Evolutionary conservation across 2,113 vertebrate genomes (phyloP), one percentile per base, ranked within the genome.

Genomic region (Colinus virginianus): DNA sequence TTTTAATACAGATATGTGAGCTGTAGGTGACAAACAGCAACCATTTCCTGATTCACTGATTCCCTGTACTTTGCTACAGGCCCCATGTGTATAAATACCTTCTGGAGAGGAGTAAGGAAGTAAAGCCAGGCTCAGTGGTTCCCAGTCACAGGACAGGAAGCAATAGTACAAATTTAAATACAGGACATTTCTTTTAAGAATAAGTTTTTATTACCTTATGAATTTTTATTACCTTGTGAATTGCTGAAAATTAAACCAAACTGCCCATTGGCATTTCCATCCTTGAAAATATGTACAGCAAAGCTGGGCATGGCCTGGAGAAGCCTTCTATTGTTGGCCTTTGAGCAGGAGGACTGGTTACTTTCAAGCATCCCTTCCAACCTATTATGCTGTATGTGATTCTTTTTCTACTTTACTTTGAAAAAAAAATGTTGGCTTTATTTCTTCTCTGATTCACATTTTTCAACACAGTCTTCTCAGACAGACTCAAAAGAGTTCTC

Each of bases 231-330:
- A 4, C 18, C n/a, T 2, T 49, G 19, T 53, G 4, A 70, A 13
- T 23, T 17, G 6, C 63, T 28, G 19, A 81, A 78, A 43, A 23
- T 32, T 30, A 30, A 38, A 55, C 23, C 7, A 7, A 13, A 62
- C 17, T 82, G 30, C 32, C 21, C 20, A 36, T 25, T 11, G 26
- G 11, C 45, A 43, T 53, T 13, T 84, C 7, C 6, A 2, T 78
- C 22, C 51, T 58, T 38, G 43, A 32, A 64, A 40, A 22, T 6
- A 8, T 62, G 80, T 66, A 43, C n/a, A 74, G 38, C 25, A 10
- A 25, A 43, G 0, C 22, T 15, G 28, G 11, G n/a, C 25, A 5
- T 1, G 4, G 7, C 7, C 16, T 1, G 8, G 7, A 40, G 55
- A 36, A 74, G 15, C 32, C 26, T 34, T 26, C 16, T 78, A 5